Base-by-base conservation (phyloP, 2,888 invertebrate genomes). In the Agrilus cyanescens region DNA sequence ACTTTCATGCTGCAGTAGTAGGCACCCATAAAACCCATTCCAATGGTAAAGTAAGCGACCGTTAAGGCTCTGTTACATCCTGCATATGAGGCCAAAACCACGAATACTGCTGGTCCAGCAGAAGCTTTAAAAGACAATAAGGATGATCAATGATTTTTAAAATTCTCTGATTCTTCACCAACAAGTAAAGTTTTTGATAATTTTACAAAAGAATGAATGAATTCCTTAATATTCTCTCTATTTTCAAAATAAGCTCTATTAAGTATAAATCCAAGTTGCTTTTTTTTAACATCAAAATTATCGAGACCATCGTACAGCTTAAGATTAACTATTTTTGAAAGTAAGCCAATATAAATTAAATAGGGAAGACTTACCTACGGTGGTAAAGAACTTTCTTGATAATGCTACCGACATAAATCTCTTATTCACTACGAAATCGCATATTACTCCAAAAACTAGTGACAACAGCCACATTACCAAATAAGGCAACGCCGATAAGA, bases 1-100 rank as follows among this genome's bases (percentile, higher is more conserved):
- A 79, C 77, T 60, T 79, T 77, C 55, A 80, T 73, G 45, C 77
- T 77, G 52, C 80, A 76, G 56, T 81, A 82, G 61, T 76, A 82
- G 1, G 78, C 75, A 2, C 79, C 82, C 79, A 81, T 80, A 46
- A 78, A 73, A 29, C 74, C 75, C 76, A 79, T 74, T 29, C 70
- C 74, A 25, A 74, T 60, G 40, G 78, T 74, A 58, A 79, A 76
- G 44, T 77, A 63, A 4, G 55, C 49, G 32, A 72, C 69, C 5
- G 78, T 71, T 37, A 71, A 57, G 46, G 63, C 54, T 13, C 60
- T 35, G 53, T 78, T 66, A 55, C 78, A 79, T 32, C 76, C 78
- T 2, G 75, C 73, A 57, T 79, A 78, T 38, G 77, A 75, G 32
- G 78, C 79, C 40, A 71, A 67, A 49, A 80, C 68, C 37, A 80